Conservation (phyloP, 2,797 vertebrate genomes). For the Pygocentrus nattereri region DNA sequence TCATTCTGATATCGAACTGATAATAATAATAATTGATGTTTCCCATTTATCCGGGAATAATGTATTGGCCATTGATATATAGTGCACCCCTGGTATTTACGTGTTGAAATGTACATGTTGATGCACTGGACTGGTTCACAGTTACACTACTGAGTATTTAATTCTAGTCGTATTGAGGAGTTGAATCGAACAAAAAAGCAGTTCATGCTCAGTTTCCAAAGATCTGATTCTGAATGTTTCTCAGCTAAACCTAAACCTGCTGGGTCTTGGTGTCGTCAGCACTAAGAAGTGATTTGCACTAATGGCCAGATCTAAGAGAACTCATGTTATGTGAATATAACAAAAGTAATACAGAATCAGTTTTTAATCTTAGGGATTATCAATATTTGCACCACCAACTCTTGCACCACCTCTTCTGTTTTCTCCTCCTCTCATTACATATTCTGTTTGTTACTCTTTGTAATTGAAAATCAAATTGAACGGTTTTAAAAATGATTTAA, state of each 20-base stretch:
- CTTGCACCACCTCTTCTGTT: background rate
- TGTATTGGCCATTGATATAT: background rate
- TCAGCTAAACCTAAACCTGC: background rate
- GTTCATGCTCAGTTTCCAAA: constrained; percentile 13
- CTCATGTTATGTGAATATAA: background rate
- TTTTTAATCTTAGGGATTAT: background rate
- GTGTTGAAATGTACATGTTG: background rate
- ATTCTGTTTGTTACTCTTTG: background rate
- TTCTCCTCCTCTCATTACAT: background rate
- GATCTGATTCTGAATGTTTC: constrained; percentile 26
- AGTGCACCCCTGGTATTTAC: background rate
- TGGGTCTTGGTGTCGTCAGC: background rate
- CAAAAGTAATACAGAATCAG: background rate
- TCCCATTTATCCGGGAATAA: background rate
- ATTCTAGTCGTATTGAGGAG: constrained; percentile 7
- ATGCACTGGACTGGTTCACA: constrained; percentile 36
- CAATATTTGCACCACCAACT: background rate
- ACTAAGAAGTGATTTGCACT: background rate
- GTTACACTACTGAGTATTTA: constrained; percentile 54
- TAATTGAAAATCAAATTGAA: background rate
- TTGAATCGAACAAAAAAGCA: constrained; percentile 26
- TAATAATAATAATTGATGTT: background rate
- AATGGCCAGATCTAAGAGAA: background rate
- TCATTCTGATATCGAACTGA: background rate
- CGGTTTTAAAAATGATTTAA: background rate